Conservation (phyloP, 2,113 vertebrate species). For the Martes martes region DNA sequence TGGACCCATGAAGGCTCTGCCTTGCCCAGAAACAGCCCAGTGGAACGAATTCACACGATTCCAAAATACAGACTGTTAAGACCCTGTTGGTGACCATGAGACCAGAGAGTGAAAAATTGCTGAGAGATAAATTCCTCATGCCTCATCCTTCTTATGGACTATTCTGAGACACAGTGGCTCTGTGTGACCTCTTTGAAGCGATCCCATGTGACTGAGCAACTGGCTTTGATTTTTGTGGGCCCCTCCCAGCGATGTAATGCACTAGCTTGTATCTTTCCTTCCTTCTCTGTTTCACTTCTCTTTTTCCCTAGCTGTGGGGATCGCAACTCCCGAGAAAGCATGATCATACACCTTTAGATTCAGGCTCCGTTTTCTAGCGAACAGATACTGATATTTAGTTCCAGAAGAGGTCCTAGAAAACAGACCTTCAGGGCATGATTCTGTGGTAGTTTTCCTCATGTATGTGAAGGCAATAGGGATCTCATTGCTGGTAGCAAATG, state of each 20-base stretch:
- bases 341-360: background rate
- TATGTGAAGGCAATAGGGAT: background rate
- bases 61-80: background rate
- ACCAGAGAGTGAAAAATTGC: background rate
- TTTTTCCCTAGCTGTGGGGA: background rate
- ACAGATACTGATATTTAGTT: background rate
- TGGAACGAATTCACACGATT: background rate
- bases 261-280: background rate
- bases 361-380: background rate
- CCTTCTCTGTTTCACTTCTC: background rate
- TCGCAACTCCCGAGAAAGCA: background rate
- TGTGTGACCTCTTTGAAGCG: background rate
- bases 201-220: background rate
- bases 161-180: background rate
- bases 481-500: background rate
- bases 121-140: background rate
- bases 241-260: background rate
- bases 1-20: background rate
- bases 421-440: background rate
- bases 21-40: slow-evolving; percentile 20
- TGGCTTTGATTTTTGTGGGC: background rate
- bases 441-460: background rate
- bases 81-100: background rate
- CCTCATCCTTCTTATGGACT: background rate
- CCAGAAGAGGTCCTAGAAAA: background rate